These are phyloP conservation scores for Alexandromys fortis DNA, from an alignment of 2,113 vertebrate species.

Conservation along the genomic window DNA sequence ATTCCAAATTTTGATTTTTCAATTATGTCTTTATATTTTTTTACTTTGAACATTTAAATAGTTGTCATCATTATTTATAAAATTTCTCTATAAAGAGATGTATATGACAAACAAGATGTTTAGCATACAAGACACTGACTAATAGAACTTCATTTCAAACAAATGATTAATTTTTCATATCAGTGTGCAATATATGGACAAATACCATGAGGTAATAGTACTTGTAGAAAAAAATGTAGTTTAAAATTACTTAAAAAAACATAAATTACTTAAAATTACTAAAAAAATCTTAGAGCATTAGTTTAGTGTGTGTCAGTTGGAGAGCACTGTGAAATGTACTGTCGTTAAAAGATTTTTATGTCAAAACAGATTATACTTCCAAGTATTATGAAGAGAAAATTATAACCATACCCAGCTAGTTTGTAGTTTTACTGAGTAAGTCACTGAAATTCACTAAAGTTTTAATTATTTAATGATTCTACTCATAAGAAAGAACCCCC, in stretches of 20 bases:
- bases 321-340: not conserved
- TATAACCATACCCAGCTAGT: not conserved
- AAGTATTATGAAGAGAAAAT: not conserved
- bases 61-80: not conserved
- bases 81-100: not conserved
- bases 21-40: not conserved
- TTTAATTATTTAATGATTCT: constrained; percentile 17
- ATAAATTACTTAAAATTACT: not conserved
- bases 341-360: not conserved
- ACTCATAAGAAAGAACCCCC: not conserved
- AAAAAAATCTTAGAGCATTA: not conserved
- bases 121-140: not conserved
- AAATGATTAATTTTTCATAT: constrained; percentile 17
- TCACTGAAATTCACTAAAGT: not conserved
- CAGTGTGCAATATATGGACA: not conserved
- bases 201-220: not conserved
- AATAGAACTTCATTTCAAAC: constrained; percentile 42
- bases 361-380: not conserved
- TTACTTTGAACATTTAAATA: not conserved
- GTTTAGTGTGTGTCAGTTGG: not conserved
- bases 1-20: not conserved
- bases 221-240: not conserved
- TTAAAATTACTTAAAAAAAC: constrained; percentile 32
- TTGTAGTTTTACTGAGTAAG: not conserved
- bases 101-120: not conserved